Conservation (phyloP, 92 coral and sea anemone genomes). For the Epizoanthus illoricatus region DNA sequence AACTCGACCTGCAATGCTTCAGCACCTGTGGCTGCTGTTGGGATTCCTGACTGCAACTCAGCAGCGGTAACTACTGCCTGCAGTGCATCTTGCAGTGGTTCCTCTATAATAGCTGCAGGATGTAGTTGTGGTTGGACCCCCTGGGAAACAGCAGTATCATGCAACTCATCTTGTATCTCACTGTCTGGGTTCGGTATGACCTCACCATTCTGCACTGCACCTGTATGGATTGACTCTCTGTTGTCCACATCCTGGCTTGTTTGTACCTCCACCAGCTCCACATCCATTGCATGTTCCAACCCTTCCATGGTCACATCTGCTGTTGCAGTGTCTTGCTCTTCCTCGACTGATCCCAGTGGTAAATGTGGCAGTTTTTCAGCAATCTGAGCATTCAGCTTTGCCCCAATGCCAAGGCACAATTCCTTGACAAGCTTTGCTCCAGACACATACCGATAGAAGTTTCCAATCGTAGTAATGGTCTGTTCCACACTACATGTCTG, state of each 20-base stretch:
- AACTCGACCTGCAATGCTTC: constrained; percentile 29
- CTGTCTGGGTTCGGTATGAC: neutral
- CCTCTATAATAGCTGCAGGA: neutral
- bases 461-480: constrained; percentile 21
- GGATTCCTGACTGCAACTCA: constrained; percentile 32
- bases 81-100: neutral
- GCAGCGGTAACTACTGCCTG: constrained; percentile 35
- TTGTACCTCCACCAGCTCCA: constrained; percentile 33
- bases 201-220: constrained; percentile 21
- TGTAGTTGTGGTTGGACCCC: constrained; percentile 11
- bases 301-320: constrained; percentile 28
- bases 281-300: constrained; percentile 38
- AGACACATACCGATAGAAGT: constrained; percentile 34
- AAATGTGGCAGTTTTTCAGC: constrained; percentile 31
- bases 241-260: constrained; percentile 29
- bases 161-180: constrained; percentile 7
- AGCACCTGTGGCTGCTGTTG: constrained; percentile 13
- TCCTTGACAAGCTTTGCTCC: constrained; percentile 42
- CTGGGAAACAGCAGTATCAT: constrained; percentile 10
- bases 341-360: constrained; percentile 30
- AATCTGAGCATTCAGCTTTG: constrained; percentile 33
- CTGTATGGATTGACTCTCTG: neutral
- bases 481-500: constrained; percentile 36
- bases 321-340: constrained; percentile 30
- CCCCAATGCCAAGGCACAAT: constrained; percentile 35